Conservation (phyloP, 2,888 invertebrate genomes). For the Agriopis leucophaearia region DNA sequence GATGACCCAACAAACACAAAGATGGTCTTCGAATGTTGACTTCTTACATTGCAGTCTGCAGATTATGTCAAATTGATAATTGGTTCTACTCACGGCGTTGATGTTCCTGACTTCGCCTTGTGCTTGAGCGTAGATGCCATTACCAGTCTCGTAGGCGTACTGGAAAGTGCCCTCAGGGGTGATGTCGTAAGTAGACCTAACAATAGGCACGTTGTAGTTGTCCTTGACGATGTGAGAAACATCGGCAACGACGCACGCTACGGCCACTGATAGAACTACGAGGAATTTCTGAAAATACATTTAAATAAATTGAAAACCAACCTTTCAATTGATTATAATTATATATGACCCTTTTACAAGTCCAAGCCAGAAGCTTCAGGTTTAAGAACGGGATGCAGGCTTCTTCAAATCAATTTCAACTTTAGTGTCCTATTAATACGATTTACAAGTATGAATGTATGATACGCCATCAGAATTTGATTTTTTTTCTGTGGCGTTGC, state of each 20-base stretch:
- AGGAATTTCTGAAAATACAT: constrained; percentile 64
- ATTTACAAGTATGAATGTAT: too few relatives aligned
- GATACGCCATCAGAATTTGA: too few relatives aligned
- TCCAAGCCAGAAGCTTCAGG: too few relatives aligned
- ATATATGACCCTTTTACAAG: too few relatives aligned
- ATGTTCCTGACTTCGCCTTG: constrained; percentile 12
- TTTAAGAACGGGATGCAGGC: too few relatives aligned
- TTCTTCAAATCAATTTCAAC: too few relatives aligned
- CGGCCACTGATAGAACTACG: constrained; percentile 60
- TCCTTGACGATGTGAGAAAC: constrained; percentile 54
- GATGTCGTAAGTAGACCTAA: constrained; percentile 11
- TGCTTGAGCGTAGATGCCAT: constrained; percentile 22
- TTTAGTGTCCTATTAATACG: too few relatives aligned
- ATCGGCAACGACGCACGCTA: constrained; percentile 63
- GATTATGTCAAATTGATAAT: neutral
- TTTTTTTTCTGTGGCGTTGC: too few relatives aligned
- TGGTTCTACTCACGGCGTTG: neutral
- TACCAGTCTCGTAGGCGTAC: constrained; percentile 24
- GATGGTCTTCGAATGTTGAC: too few relatives aligned
- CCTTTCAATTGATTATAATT: neutral
- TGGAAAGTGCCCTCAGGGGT: constrained; percentile 18
- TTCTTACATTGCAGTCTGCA: too few relatives aligned
- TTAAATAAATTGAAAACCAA: neutral
- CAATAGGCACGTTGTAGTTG: constrained; percentile 26
- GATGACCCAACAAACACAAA: too few relatives aligned